phyloP scores from a whole-genome alignment of 2,888 invertebrate species.

The Amphiduros pacificus region DNA sequence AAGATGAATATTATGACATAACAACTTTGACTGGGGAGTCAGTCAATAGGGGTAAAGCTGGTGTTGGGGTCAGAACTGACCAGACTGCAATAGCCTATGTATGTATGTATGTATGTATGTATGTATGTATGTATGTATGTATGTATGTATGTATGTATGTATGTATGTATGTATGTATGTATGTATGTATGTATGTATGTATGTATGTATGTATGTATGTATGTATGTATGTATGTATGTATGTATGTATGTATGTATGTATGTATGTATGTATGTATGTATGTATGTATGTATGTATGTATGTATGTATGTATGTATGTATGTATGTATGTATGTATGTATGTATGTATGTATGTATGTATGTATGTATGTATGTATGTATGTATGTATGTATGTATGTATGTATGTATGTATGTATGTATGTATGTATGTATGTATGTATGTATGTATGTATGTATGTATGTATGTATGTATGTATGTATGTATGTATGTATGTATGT shows the following conservation, averaged over 20 bases:
- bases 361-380: no score
- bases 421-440: no score
- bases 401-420: no score
- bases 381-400: no score
- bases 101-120: background rate
- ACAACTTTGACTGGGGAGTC: no score
- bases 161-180: background rate
- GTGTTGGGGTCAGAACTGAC: no score
- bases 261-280: background rate
- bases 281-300: background rate
- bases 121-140: background rate
- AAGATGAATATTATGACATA: no score
- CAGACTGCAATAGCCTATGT: background rate
- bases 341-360: no score
- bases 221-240: background rate
- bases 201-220: background rate
- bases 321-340: background rate
- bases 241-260: background rate
- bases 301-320: background rate
- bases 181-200: background rate
- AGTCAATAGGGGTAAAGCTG: no score
- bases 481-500: no score
- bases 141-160: background rate
- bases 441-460: no score
- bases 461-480: no score